Evolutionary conservation across 2,113 vertebrate genomes (phyloP).

Genomic region (Gadus chalcogrammus): DNA sequence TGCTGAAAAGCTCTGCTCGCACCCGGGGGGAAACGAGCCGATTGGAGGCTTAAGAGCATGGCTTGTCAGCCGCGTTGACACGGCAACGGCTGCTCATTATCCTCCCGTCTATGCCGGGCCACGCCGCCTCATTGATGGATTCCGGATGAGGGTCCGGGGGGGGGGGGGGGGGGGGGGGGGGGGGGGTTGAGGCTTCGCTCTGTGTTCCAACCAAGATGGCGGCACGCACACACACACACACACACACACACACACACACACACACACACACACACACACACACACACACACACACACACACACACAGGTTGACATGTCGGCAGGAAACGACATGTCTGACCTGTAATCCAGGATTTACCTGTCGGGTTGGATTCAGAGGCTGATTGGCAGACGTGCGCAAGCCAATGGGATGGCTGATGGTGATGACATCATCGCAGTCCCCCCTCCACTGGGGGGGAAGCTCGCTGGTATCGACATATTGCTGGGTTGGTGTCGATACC

Average conservation of each 20-base stretch:
- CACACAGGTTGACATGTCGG: conserved; percentile 31
- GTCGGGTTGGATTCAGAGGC: conserved; percentile 25
- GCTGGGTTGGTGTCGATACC: background rate
- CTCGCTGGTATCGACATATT: conserved; percentile 13
- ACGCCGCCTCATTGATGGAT: conserved; percentile 50
- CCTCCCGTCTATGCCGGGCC: conserved; percentile 60
- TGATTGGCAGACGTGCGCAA: background rate
- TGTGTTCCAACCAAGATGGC: conserved; percentile 30
- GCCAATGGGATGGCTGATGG: conserved; percentile 44
- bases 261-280: too few species aligned
- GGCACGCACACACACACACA: too few species aligned
- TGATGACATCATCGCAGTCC: conserved; percentile 11
- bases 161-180: background rate
- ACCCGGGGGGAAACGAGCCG: conserved; percentile 22
- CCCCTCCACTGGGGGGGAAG: conserved; percentile 10
- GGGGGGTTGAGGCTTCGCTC: conserved; percentile 45
- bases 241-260: background rate
- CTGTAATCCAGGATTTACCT: conserved; percentile 70
- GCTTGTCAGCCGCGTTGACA: conserved; percentile 53
- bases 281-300: too few species aligned
- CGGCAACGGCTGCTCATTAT: conserved; percentile 70
- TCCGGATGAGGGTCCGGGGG: conserved; percentile 16
- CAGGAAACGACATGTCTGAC: conserved; percentile 44
- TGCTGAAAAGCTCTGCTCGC: conserved; percentile 40
- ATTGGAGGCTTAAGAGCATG: conserved; percentile 26